Conservation (phyloP, 1,140 invertebrate species). For the Diploscapter pachys region DNA sequence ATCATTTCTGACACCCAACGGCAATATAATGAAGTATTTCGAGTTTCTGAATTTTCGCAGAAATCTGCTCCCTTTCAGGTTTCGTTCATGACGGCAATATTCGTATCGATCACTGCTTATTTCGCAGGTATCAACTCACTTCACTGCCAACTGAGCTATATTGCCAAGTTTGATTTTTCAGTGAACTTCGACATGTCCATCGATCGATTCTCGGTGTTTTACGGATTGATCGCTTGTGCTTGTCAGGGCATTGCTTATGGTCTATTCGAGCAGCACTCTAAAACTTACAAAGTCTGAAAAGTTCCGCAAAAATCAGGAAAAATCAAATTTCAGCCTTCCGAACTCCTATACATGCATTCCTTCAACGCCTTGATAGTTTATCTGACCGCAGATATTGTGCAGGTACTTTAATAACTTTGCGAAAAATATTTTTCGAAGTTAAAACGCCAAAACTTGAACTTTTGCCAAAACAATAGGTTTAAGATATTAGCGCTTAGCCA, state of each 20-base stretch:
- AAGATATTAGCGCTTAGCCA: background rate
- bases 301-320: slow-evolving; percentile 6
- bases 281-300: slow-evolving; percentile 15
- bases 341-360: slow-evolving; percentile 40
- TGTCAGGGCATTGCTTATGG: slow-evolving; percentile 63
- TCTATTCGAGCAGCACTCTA: slow-evolving; percentile 26
- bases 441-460: slow-evolving; percentile 3
- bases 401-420: slow-evolving; percentile 8
- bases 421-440: background rate
- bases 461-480: slow-evolving; percentile 38
- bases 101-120: slow-evolving; percentile 62
- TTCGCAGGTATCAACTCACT: slow-evolving; percentile 10
- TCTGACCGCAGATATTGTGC: slow-evolving; percentile 40
- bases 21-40: slow-evolving; percentile 55
- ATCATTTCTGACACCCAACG: too few relatives aligned
- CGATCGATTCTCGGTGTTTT: slow-evolving; percentile 60
- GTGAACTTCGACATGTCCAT: slow-evolving; percentile 62
- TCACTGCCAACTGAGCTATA: background rate
- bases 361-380: slow-evolving; percentile 43
- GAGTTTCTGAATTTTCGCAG: slow-evolving; percentile 59
- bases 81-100: too few relatives aligned
- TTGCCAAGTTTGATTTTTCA: slow-evolving; percentile 7
- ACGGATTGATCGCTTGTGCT: slow-evolving; percentile 62
- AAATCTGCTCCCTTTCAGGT: too few relatives aligned
- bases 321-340: slow-evolving; percentile 24